These are phyloP conservation scores for Griposia aprilina DNA, from an alignment of 2,888 invertebrate genomes.

Conservation along the genomic window DNA sequence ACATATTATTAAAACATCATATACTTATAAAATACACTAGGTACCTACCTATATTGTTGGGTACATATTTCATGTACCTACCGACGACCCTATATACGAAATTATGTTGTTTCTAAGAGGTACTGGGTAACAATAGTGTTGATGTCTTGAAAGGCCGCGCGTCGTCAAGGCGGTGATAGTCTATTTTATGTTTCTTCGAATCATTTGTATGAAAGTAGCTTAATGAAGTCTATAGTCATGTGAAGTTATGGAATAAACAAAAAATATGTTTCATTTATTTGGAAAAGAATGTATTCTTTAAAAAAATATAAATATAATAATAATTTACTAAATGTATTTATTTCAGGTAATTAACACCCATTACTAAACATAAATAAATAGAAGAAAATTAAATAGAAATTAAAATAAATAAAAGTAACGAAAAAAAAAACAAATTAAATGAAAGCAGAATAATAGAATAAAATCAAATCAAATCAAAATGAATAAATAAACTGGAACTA, in stretches of 20 bases:
- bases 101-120: constrained; percentile 46
- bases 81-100: not conserved
- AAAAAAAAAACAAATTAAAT: too few species aligned
- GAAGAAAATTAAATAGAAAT: too few species aligned
- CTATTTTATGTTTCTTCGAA: constrained; percentile 51
- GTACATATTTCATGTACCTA: not conserved
- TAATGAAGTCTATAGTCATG: constrained; percentile 16
- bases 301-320: not conserved
- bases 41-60: not conserved
- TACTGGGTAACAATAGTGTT: constrained; percentile 51
- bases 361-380: too few species aligned
- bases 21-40: not conserved
- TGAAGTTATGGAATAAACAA: not conserved
- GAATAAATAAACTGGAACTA: not conserved
- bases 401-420: too few species aligned
- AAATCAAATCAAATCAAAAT: too few species aligned
- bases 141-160: constrained; percentile 1
- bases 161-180: constrained; percentile 20
- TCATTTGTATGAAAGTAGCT: constrained; percentile 8
- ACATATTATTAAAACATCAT: not conserved
- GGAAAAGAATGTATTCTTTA: not conserved
- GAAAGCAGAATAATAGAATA: too few species aligned
- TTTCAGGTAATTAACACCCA: too few species aligned
- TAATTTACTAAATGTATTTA: too few species aligned
- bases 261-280: not conserved